phyloP scores from a whole-genome alignment of 2,888 invertebrate species.

The Drosophila prolongata region DNA sequence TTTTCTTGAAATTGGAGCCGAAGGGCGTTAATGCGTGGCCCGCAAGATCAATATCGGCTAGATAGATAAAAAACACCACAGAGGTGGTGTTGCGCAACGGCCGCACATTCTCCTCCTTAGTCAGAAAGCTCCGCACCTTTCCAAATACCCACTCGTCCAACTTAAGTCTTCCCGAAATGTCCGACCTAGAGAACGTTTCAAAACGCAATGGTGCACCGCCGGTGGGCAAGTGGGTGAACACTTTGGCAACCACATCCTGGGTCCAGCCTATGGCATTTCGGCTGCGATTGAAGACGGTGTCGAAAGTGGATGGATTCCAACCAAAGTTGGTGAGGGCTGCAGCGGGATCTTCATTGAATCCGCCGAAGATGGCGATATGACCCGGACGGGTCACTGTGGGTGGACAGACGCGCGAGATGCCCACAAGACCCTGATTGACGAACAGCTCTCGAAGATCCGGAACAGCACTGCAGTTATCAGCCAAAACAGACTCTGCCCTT shows the following conservation, averaged over 20 bases:
- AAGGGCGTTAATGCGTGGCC: conserved; percentile 89
- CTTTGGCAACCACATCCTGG: conserved; percentile 8
- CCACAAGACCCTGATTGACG: conserved; percentile 84
- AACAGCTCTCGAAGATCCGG: conserved; percentile 74
- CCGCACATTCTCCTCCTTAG: conserved; percentile 5
- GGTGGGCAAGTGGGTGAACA: conserved; percentile 88
- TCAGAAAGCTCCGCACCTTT: conserved; percentile 2
- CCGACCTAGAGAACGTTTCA: conserved; percentile 4
- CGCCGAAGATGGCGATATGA: conserved; percentile 96
- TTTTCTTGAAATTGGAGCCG: conserved; percentile 90
- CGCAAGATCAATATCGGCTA: conserved; percentile 95
- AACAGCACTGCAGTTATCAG: conserved; percentile 67
- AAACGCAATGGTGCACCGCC: conserved; percentile 29
- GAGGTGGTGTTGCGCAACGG: conserved; percentile 12
- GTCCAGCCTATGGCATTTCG: conserved; percentile 89
- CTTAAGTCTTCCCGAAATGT: not conserved
- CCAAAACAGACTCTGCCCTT: conserved; percentile 92
- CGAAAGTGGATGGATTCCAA: conserved; percentile 97
- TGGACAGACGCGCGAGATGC: conserved; percentile 94
- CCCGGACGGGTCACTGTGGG: conserved; percentile 99
- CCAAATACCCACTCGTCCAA: conserved; percentile 3
- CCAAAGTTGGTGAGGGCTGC: conserved; percentile 97
- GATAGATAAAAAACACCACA: conserved; percentile 93
- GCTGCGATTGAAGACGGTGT: conserved; percentile 97
- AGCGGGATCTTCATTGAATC: conserved; percentile 97